Evolutionary conservation across 2,797 vertebrate genomes (phyloP).

Genomic region (Amblyraja radiata): DNA sequence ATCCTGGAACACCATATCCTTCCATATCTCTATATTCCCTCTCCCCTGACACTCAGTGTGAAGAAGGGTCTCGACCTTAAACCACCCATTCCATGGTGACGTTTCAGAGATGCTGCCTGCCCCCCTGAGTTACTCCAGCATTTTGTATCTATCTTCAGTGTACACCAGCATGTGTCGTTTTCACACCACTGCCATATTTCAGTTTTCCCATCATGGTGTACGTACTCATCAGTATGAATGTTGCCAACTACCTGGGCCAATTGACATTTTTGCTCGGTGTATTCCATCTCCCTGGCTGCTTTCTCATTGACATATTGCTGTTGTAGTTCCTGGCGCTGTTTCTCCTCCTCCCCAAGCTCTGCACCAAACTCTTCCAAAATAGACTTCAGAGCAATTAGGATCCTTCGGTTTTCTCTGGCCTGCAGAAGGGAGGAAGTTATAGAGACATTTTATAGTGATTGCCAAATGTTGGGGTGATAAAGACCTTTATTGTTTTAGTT

Average conservation of each 20-base stretch:
- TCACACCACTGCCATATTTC: too few species aligned
- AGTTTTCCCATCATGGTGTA: neutral
- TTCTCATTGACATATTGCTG: conserved; percentile 81
- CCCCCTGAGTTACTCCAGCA: too few species aligned
- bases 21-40: too few species aligned
- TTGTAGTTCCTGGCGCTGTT: conserved; percentile 71
- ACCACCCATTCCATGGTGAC: too few species aligned
- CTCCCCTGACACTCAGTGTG: too few species aligned
- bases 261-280: conserved; percentile 75
- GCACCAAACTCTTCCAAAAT: conserved; percentile 83
- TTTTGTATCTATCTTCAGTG: too few species aligned
- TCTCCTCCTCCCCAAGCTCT: conserved; percentile 77
- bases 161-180: too few species aligned
- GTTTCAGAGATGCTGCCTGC: too few species aligned
- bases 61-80: too few species aligned
- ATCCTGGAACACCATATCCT: too few species aligned
- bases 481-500: too few species aligned
- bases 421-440: conserved; percentile 47
- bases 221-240: neutral
- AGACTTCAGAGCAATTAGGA: conserved; percentile 71
- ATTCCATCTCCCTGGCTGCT: conserved; percentile 85
- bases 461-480: too few species aligned
- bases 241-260: conserved; percentile 70
- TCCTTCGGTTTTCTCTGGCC: conserved; percentile 74
- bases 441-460: neutral